These are phyloP conservation scores for Monochamus alternatus DNA, from an alignment of 2,888 invertebrate genomes.

Conservation along the genomic window DNA sequence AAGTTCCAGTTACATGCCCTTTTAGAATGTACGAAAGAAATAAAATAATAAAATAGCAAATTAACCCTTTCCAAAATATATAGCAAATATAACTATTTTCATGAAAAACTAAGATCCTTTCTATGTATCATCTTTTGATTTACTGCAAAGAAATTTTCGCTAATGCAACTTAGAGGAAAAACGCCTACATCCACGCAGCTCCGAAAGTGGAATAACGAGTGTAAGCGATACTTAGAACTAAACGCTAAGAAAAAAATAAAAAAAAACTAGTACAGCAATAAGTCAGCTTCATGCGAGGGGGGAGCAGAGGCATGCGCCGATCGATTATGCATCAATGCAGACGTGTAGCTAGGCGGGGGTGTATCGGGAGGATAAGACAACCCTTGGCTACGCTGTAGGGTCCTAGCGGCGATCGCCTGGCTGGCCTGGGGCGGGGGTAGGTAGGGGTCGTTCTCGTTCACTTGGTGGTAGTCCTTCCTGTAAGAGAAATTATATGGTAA, in stretches of 20 bases:
- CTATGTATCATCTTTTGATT: no score
- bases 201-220: no score
- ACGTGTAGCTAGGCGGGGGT: constrained; percentile 77
- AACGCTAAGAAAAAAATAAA: constrained; percentile 61
- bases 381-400: constrained; percentile 80
- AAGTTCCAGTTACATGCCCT: background rate
- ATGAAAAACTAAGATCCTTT: background rate
- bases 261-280: constrained; percentile 65
- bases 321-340: constrained; percentile 73
- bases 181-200: background rate
- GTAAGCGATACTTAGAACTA: background rate
- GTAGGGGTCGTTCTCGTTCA: constrained; percentile 89
- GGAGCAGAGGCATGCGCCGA: constrained; percentile 64
- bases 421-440: constrained; percentile 77
- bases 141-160: no score
- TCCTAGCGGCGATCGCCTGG: constrained; percentile 77
- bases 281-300: constrained; percentile 70
- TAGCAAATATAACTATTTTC: background rate
- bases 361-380: constrained; percentile 77
- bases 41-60: no score
- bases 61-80: no score
- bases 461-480: constrained; percentile 85
- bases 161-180: no score
- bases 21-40: no score
- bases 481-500: constrained; percentile 59